Evolutionary conservation across 2,888 invertebrate species (phyloP).

Genomic region (Heterodera filipjevi): DNA sequence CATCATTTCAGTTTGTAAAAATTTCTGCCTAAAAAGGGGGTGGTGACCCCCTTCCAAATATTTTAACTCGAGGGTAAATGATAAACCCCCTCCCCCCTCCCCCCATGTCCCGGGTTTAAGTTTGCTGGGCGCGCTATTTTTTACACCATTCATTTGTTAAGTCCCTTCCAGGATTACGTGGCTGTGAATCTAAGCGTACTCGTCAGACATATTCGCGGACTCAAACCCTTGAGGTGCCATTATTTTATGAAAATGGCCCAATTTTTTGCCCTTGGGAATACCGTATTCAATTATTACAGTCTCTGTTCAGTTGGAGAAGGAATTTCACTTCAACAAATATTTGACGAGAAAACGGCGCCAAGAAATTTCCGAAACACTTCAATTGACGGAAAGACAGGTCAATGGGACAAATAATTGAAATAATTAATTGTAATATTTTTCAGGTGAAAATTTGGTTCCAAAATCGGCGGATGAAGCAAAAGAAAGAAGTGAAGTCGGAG

Average conservation of each 20-base stretch:
- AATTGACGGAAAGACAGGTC: slow-evolving; percentile 62
- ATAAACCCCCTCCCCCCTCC: not conserved
- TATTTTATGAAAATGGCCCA: not conserved
- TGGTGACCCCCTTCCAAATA: no score
- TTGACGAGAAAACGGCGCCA: slow-evolving; percentile 60
- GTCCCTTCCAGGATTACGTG: slow-evolving; percentile 37
- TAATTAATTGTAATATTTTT: slow-evolving; percentile 23
- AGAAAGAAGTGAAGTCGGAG: slow-evolving; percentile 49
- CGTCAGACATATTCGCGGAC: slow-evolving; percentile 62
- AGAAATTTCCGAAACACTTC: slow-evolving; percentile 60
- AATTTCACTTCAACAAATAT: slow-evolving; percentile 63
- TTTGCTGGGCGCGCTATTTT: no score
- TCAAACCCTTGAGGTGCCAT: slow-evolving; percentile 49
- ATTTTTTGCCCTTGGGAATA: not conserved
- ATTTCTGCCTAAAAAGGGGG: no score
- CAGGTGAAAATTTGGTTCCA: slow-evolving; percentile 65
- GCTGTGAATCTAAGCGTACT: slow-evolving; percentile 56
- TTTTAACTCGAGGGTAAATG: no score
- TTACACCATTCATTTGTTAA: no score
- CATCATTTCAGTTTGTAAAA: no score
- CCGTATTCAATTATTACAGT: not conserved
- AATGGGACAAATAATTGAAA: not conserved
- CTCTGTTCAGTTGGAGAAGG: slow-evolving; percentile 60
- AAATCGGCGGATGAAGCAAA: slow-evolving; percentile 64
- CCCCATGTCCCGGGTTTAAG: no score